phyloP scores from a whole-genome alignment of 2,888 invertebrate genomes.

The Thecocarcelia acutangulata region DNA sequence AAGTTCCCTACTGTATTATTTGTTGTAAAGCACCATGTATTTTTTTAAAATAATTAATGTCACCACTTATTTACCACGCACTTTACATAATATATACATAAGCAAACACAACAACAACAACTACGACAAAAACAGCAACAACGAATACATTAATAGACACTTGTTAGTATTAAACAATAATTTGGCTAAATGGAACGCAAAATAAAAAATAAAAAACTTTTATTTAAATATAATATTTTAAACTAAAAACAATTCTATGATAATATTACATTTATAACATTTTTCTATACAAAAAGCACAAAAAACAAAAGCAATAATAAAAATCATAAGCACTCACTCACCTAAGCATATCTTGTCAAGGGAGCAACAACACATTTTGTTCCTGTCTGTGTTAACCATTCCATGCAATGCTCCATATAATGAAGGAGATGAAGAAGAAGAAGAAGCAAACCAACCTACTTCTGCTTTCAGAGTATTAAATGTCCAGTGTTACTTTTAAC shows the following conservation, averaged over 20 bases:
- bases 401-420: neutral
- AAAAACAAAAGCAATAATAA: constrained; percentile 4
- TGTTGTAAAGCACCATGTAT: constrained; percentile 66
- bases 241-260: constrained; percentile 11
- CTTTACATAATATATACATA: constrained; percentile 60
- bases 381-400: constrained; percentile 1
- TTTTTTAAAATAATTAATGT: constrained; percentile 41
- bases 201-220: neutral
- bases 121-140: constrained; percentile 15
- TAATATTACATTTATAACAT: constrained; percentile 15
- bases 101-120: constrained; percentile 34
- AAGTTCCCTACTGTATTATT: constrained; percentile 80
- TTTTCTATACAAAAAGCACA: constrained; percentile 23
- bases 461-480: neutral
- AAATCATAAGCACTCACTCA: constrained; percentile 10
- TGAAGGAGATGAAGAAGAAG: too few relatives aligned
- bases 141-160: constrained; percentile 32
- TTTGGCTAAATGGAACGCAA: constrained; percentile 1
- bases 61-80: constrained; percentile 67
- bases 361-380: constrained; percentile 1
- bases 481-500: neutral
- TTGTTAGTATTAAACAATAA: constrained; percentile 7
- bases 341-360: constrained; percentile 4
- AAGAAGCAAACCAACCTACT: neutral
- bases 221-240: neutral